Base-by-base conservation (phyloP, 2,888 invertebrate genomes). In the Xestobium rufovillosum region DNA sequence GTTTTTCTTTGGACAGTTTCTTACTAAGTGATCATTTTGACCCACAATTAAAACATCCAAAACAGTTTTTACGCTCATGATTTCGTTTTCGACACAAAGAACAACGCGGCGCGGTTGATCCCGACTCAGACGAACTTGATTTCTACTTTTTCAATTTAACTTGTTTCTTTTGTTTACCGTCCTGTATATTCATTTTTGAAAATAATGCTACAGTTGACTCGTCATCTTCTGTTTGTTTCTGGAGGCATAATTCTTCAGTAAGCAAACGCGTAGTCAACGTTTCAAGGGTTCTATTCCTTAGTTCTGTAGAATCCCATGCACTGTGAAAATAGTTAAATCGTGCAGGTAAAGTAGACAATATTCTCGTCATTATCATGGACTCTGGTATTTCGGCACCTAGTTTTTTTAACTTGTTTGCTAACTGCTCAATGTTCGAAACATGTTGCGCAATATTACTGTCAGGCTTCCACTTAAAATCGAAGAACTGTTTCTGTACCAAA, bases 401-500 rank as follows among this genome's bases (percentile, higher is more conserved):
- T 9, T 31, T 30, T 19, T 46, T 50, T 42, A 50, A 41, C 30
- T 42, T 44, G 1, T 2, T 31, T 2, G 42, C 16, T 14, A 49
- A 15, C 4, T 45, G 42, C 25, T 52, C 51, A 3, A 52, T 3
- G 15, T 40, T 42, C 4, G 43, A 36, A 4, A 50, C 12, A 38
- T 51, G 31, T 2, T 35, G 8, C 12, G 39, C 41, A 8, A 44
- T 38, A 12, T 31, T 26, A 15, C 26, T 37, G n/a, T 25, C 4
- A 15, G 3, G n/a, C n/a, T n/a, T n/a, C n/a, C n/a, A n/a, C n/a
- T n/a, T n/a, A n/a, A n/a, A n/a, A n/a, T n/a, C n/a, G 13, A 49
- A 52, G 25, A 51, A 53, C 14, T 44, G 27, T 17, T 52, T 50
- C 31, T 51, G 50, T 0, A 49, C 26, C 8, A 47, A 6, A 0